Percentiles rank a stretch among this genome's conserved stretches.
These are phyloP conservation scores for Crotalus helleri DNA, from an alignment of 2,113 vertebrate genomes.

Conservation along the genomic window DNA sequence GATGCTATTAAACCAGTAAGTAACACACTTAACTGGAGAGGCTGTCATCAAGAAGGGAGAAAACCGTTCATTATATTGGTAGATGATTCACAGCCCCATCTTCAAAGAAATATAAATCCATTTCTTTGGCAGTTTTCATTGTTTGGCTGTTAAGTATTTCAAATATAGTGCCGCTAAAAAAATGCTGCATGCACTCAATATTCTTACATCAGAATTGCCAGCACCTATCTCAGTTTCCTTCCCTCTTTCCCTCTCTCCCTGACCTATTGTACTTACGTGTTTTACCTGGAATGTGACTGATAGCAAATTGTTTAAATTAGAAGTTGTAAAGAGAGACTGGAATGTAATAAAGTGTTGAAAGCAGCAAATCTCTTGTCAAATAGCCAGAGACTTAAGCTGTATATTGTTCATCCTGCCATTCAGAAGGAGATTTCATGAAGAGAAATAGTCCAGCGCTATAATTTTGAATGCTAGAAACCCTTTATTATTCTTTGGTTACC, in stretches of 20 bases:
- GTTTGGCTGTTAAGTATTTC: neutral
- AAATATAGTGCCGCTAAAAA: neutral
- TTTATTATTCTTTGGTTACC: rapidly evolving
- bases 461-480: rapidly evolving
- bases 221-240: rapidly evolving
- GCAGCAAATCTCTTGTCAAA: neutral
- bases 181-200: neutral
- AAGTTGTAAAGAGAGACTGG: slow-evolving; percentile 4
- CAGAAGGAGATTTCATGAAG: neutral
- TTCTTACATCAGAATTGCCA: neutral
- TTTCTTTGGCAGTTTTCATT: neutral
- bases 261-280: neutral
- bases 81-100: rapidly evolving
- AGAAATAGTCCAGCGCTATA: neutral
- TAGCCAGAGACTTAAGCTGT: neutral
- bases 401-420: slow-evolving; percentile 20
- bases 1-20: neutral
- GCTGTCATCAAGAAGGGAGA: rapidly evolving
- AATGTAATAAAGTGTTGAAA: neutral
- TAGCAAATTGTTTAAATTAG: slow-evolving; percentile 11
- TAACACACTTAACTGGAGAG: neutral
- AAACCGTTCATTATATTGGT: neutral
- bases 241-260: neutral
- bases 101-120: rapidly evolving
- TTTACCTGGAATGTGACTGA: slow-evolving; percentile 15